Evolutionary conservation across 2,888 invertebrate species (phyloP).

Genomic region (Xestoiulus laeticollis): DNA sequence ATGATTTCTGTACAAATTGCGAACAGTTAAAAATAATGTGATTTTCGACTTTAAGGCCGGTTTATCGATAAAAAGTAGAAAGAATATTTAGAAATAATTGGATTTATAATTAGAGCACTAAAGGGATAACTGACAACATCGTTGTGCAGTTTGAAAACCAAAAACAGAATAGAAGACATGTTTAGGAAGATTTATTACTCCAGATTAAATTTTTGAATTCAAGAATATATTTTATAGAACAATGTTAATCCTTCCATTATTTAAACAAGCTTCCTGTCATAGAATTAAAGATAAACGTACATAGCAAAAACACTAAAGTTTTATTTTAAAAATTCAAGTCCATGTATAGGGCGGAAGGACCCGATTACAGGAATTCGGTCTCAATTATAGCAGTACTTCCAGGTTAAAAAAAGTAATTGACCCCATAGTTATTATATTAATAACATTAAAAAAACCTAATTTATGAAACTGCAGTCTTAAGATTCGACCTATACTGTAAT

Average conservation of each 20-base stretch:
- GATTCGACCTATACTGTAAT: no score
- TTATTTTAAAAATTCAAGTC: neutral
- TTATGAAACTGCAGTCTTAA: neutral
- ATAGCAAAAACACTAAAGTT: neutral
- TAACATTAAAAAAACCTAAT: neutral
- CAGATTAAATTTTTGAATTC: conserved; percentile 3
- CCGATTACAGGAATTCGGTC: neutral
- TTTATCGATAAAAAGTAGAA: conserved; percentile 4
- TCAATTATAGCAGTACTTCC: conserved; percentile 1
- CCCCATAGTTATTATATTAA: neutral
- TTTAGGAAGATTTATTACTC: neutral
- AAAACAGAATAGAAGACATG: neutral
- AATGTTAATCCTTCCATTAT: neutral
- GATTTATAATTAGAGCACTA: conserved; percentile 28
- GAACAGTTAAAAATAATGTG: neutral
- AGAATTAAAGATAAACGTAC: neutral
- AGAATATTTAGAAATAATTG: conserved; percentile 37
- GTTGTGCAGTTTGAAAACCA: neutral
- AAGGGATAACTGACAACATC: conserved; percentile 20
- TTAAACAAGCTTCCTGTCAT: neutral
- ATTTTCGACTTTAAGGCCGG: neutral
- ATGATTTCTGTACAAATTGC: neutral
- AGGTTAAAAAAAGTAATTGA: neutral
- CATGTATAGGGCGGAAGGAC: neutral
- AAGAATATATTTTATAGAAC: neutral